phyloP scores from a whole-genome alignment of 2,888 invertebrate species.

The Hirtodrosophila histrioides region DNA sequence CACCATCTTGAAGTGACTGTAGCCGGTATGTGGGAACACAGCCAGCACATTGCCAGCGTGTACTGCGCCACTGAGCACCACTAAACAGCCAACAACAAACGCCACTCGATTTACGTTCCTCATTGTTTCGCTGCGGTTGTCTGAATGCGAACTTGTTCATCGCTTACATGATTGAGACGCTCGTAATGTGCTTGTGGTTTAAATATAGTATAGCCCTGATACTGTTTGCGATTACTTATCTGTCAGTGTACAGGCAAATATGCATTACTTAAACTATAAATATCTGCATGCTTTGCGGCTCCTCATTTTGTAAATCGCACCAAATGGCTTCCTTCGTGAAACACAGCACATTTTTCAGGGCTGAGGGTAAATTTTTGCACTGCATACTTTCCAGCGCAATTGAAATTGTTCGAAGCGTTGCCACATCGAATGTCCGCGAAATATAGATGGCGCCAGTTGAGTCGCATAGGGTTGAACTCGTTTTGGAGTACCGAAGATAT shows the following conservation, averaged over 20 bases:
- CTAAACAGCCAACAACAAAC: constrained; percentile 27
- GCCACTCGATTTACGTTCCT: constrained; percentile 32
- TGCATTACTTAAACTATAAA: not conserved
- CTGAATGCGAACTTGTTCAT: constrained; percentile 29
- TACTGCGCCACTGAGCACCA: constrained; percentile 19
- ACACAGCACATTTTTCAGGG: not conserved
- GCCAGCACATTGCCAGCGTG: constrained; percentile 85
- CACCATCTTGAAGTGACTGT: constrained; percentile 89
- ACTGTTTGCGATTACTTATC: not conserved
- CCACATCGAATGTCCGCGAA: not conserved
- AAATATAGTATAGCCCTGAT: not conserved
- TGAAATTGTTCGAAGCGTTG: not conserved
- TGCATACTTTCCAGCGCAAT: constrained; percentile 16
- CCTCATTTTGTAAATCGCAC: not conserved
- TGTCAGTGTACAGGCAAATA: too few relatives aligned
- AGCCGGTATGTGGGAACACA: constrained; percentile 88
- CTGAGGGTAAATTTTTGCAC: not conserved
- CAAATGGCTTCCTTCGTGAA: too few relatives aligned
- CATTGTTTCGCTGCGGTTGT: constrained; percentile 21
- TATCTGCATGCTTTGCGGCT: not conserved
- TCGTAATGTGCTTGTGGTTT: constrained; percentile 10
- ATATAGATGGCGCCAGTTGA: constrained; percentile 44
- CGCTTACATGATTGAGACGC: constrained; percentile 15
- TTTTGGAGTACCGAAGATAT: too few relatives aligned
- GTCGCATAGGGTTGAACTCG: not conserved